Evolutionary conservation across 2,797 vertebrate species (phyloP).

Genomic region (Menidia menidia): DNA sequence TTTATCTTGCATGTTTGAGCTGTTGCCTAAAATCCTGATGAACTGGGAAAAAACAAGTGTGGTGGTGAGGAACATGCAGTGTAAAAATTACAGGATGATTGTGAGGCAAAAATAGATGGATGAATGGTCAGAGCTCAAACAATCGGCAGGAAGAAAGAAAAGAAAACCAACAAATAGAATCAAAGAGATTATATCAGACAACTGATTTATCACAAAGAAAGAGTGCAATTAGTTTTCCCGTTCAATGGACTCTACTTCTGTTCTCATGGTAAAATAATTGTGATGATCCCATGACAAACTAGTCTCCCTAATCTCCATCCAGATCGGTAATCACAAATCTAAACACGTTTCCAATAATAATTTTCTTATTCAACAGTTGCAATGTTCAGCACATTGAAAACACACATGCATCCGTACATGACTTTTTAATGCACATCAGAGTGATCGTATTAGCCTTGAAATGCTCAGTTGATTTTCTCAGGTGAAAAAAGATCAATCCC

Average conservation of each 20-base stretch:
- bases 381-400: background rate
- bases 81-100: conserved; percentile 36
- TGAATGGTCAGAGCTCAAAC: background rate
- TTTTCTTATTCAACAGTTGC: conserved; percentile 26
- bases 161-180: conserved; percentile 25
- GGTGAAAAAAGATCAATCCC: conserved; percentile 35
- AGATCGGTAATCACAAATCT: conserved; percentile 64
- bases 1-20: conserved; percentile 35
- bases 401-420: conserved; percentile 29
- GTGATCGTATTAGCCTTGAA: conserved; percentile 38
- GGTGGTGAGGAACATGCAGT: conserved; percentile 22
- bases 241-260: conserved; percentile 33
- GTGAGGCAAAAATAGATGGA: conserved; percentile 25
- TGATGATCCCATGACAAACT: conserved; percentile 55
- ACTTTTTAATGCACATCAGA: conserved; percentile 38
- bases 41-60: conserved; percentile 22
- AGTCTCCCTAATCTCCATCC: conserved; percentile 51
- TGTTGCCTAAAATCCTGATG: conserved; percentile 28
- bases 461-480: conserved; percentile 27
- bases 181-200: conserved; percentile 42
- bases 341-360: conserved; percentile 58
- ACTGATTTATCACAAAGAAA: conserved; percentile 56
- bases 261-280: conserved; percentile 38
- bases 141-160: conserved; percentile 4
- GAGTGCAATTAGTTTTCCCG: conserved; percentile 53